Evolutionary conservation across 2,797 vertebrate genomes (phyloP), one percentile per base, ranked within the genome.

Genomic region (Neosilurus mollespiculum): DNA sequence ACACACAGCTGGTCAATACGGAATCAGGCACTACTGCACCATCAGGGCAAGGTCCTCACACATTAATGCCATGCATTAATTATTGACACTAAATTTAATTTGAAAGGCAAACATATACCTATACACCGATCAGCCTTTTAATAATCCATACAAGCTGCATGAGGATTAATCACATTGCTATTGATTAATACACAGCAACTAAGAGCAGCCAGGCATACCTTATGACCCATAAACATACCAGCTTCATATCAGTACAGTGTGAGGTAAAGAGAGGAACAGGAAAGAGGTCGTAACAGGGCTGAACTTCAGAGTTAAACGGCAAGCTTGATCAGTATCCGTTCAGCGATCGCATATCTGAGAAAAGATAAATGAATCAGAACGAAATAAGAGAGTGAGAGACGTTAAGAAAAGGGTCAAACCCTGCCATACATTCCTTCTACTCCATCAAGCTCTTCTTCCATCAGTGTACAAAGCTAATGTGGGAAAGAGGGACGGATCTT

Each of bases 81-180:
- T 98, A 99, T 98, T 97, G 97, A 98, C 96, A 96, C 94, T 96
- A 95, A 97, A 96, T 97, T 98, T 97, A 97, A 97, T 98, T 96
- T 96, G 95, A 95, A 93, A 97, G 95, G 96, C 95, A 98, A 98
- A 97, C 96, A 96, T 95, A 95, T 94, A 94, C 96, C 97, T 94
- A 97, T 95, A 95, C 95, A 93, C 91, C 91, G 91, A 94, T 95
- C 95, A 94, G 95, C 81, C 95, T 96, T 97, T 96, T 97, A 98
- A 98, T 98, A 96, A 98, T 97, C 96, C 96, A 96, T 96, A 96
- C 95, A 94, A 94, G 94, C 95, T 91, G 93, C 94, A 95, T 92
- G 93, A 91, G 91, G 66, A 94, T 95, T 96, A 98, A 98, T 98
- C 96, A 97, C 96, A 97, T 96, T 94, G 94, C 93, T 97, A 98